phyloP scores from a whole-genome alignment of 2,888 invertebrate species.

The Alitta virens region DNA sequence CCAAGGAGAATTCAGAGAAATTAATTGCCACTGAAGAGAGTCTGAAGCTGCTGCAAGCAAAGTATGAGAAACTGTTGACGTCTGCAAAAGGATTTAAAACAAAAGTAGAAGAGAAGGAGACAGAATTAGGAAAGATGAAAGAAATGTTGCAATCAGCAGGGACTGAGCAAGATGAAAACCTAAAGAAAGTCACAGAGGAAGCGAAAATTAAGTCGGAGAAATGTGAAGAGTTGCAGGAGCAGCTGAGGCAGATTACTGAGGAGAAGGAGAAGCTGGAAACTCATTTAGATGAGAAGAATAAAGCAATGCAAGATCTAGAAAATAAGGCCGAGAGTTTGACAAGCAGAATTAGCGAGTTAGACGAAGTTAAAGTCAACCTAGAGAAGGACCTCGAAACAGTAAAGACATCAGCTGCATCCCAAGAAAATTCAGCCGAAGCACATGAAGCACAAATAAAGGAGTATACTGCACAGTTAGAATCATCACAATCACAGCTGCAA shows the following conservation, averaged over 20 bases:
- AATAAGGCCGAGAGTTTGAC: neutral
- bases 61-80: neutral
- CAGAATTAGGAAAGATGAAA: neutral
- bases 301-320: neutral
- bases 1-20: slow-evolving; percentile 1
- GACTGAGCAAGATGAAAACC: neutral
- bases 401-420: too few relatives aligned
- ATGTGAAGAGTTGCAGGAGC: neutral
- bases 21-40: neutral
- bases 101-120: neutral
- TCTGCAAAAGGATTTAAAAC: neutral
- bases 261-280: neutral
- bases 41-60: slow-evolving; percentile 1
- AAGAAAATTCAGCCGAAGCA: too few relatives aligned
- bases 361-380: too few relatives aligned
- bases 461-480: neutral
- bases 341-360: neutral
- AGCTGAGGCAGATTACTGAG: neutral
- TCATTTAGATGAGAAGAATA: neutral
- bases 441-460: too few relatives aligned
- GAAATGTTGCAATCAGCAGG: neutral
- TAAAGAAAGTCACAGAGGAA: neutral
- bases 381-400: too few relatives aligned
- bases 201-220: neutral
- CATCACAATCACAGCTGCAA: neutral